phyloP scores from a whole-genome alignment of 2,888 invertebrate species.

The Tromatobia lineatoria region DNA sequence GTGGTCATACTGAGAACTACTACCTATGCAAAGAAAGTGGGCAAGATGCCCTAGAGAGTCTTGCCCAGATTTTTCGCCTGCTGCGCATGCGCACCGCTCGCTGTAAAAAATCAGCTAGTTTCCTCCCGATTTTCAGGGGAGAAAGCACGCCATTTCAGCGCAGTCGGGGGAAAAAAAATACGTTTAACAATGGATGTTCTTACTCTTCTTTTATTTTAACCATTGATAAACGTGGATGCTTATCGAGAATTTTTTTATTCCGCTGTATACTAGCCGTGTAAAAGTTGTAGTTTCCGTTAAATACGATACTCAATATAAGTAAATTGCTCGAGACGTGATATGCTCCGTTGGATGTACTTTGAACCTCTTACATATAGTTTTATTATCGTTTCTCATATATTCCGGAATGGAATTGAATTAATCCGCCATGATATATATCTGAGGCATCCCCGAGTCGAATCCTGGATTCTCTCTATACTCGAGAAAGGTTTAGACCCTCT shows the following conservation, averaged over 20 bases:
- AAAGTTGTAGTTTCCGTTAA: slow-evolving; percentile 15
- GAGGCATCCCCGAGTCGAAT: slow-evolving; percentile 57
- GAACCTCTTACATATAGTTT: slow-evolving; percentile 42
- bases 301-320: slow-evolving; percentile 46
- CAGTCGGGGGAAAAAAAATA: too few species aligned
- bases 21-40: too few species aligned
- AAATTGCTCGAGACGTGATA: slow-evolving; percentile 31
- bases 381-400: slow-evolving; percentile 53
- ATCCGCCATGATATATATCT: slow-evolving; percentile 55
- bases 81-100: too few species aligned
- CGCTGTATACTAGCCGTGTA: background rate
- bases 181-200: too few species aligned
- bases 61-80: too few species aligned
- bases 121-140: too few species aligned
- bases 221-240: background rate
- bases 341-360: slow-evolving; percentile 30
- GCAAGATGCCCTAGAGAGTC: too few species aligned
- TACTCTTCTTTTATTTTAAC: too few species aligned
- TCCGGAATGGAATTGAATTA: slow-evolving; percentile 61
- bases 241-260: slow-evolving; percentile 12
- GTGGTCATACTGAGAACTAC: too few species aligned
- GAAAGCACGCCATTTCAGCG: too few species aligned
- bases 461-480: slow-evolving; percentile 35
- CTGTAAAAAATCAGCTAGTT: too few species aligned
- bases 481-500: slow-evolving; percentile 31